Percentiles rank a stretch among this genome's conserved stretches.
Evolutionary conservation across 1,140 invertebrate genomes (phyloP).

Genomic region (Uloborus diversus): DNA sequence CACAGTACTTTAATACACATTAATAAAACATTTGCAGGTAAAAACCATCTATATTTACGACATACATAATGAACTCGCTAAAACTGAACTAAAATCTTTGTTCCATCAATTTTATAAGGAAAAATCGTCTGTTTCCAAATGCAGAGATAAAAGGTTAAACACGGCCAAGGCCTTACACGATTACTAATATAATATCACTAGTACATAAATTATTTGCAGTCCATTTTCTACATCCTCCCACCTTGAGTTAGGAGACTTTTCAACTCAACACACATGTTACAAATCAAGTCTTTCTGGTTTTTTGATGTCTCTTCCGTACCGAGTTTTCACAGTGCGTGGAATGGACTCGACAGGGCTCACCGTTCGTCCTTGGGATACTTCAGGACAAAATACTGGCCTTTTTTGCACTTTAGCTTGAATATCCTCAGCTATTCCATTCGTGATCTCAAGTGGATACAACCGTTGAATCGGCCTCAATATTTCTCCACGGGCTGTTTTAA

Average conservation of each 20-base stretch:
- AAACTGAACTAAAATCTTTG: no score
- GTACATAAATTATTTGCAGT: no score
- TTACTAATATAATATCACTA: no score
- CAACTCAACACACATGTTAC: slow-evolving; percentile 5
- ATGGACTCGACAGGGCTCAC: neutral
- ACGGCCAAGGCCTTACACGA: no score
- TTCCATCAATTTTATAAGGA: no score
- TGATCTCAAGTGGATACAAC: neutral
- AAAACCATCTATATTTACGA: no score
- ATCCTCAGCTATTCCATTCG: neutral
- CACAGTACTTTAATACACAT: no score
- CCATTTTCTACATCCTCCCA: no score
- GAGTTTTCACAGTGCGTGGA: slow-evolving; percentile 22
- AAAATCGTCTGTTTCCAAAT: no score
- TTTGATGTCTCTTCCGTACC: neutral
- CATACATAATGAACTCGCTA: no score
- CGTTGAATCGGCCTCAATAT: neutral
- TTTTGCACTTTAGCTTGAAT: neutral
- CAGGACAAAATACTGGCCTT: neutral
- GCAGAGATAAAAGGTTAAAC: no score
- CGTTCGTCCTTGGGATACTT: neutral
- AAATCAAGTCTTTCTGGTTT: slow-evolving; percentile 16
- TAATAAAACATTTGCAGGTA: no score
- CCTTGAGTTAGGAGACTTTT: neutral
- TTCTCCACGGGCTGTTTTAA: neutral